Conservation (phyloP, 2,113 vertebrate species). For the Fulmarus glacialis region DNA sequence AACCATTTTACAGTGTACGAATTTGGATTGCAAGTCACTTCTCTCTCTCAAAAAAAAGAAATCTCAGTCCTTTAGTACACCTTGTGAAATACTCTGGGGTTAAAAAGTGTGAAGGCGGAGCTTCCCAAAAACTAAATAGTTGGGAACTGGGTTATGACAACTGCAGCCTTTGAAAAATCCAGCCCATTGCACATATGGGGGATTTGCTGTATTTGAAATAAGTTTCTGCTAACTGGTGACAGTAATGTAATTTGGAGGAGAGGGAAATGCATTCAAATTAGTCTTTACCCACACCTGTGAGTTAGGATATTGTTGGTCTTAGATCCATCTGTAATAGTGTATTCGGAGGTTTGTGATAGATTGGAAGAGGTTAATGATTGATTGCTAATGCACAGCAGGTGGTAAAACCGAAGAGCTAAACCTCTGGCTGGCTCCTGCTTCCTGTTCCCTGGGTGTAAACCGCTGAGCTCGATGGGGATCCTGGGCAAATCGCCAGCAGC, state of each 20-base stretch:
- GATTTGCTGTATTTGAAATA: background rate
- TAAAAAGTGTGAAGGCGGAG: background rate
- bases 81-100: background rate
- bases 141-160: background rate
- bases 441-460: background rate
- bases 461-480: accelerated
- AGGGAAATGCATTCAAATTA: background rate
- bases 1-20: background rate
- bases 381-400: background rate
- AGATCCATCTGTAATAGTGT: background rate
- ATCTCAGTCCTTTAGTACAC: background rate
- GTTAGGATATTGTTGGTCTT: background rate
- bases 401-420: background rate
- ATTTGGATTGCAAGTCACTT: background rate
- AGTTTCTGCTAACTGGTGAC: background rate
- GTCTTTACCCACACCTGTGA: background rate
- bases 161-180: background rate
- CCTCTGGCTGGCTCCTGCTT: background rate
- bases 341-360: background rate
- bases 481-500: background rate
- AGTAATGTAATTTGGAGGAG: background rate
- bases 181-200: background rate
- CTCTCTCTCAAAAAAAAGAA: background rate
- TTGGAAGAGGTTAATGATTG: background rate
- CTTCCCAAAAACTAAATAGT: background rate